A percentile compares a stretch with the other conserved stretches of the same genome.
Conservation (phyloP, 2,888 invertebrate genomes). For the Diaperis boleti region DNA sequence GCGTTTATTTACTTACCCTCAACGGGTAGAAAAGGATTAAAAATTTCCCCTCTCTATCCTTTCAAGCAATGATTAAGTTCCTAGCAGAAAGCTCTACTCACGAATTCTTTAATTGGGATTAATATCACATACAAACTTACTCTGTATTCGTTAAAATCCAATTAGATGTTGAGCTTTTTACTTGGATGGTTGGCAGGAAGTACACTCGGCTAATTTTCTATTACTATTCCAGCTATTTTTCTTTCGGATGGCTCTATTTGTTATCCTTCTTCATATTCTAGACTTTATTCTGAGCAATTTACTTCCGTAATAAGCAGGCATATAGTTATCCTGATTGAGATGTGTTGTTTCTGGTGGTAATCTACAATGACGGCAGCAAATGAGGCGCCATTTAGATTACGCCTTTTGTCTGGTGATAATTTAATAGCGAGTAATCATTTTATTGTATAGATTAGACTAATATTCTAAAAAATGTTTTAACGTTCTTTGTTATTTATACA, state of each 20-base stretch:
- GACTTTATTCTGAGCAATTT: slow-evolving; percentile 20
- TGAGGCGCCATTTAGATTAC: slow-evolving; percentile 14
- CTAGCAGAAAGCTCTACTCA: slow-evolving; percentile 17
- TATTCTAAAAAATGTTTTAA: too few species aligned
- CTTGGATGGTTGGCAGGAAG: slow-evolving; percentile 16
- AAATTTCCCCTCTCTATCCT: slow-evolving; percentile 11
- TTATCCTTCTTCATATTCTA: slow-evolving; percentile 1
- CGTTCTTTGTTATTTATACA: too few species aligned
- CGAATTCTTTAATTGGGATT: slow-evolving; percentile 39
- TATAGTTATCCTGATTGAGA: slow-evolving; percentile 5
- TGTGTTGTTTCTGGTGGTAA: too few species aligned
- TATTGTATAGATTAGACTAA: too few species aligned
- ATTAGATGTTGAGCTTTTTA: slow-evolving; percentile 26
- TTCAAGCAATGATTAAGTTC: slow-evolving; percentile 24
- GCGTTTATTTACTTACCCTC: slow-evolving; percentile 47
- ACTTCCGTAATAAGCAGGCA: not conserved
- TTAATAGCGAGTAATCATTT: too few species aligned
- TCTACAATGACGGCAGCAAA: slow-evolving; percentile 21
- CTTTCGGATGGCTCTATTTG: slow-evolving; percentile 34
- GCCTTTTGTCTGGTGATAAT: too few species aligned
- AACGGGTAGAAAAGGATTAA: slow-evolving; percentile 22
- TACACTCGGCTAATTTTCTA: slow-evolving; percentile 36
- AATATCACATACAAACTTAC: slow-evolving; percentile 31
- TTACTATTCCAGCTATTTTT: slow-evolving; percentile 36
- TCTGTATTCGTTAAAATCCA: slow-evolving; percentile 29